phyloP scores from a whole-genome alignment of 2,888 invertebrate genomes.

The Melanostoma mellinum region DNA sequence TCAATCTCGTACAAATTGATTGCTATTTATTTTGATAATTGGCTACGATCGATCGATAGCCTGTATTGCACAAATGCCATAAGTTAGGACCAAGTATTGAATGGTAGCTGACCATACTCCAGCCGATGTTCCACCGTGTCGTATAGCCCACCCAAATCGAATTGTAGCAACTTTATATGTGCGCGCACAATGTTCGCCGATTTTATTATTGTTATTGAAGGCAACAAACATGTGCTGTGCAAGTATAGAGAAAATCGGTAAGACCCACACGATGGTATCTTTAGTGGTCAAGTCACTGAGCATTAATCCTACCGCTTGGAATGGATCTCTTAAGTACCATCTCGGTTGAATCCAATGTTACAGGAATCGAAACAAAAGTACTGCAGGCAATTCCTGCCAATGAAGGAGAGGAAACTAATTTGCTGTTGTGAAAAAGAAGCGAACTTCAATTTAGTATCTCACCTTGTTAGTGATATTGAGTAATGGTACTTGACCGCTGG shows the following conservation, averaged over 20 bases:
- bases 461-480: conserved; percentile 80
- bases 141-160: conserved; percentile 76
- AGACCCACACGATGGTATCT: conserved; percentile 67
- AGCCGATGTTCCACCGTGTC: no score
- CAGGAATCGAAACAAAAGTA: conserved; percentile 26
- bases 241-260: conserved; percentile 30
- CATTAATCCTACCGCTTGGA: conserved; percentile 60
- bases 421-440: conserved; percentile 67
- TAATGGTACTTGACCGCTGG: conserved; percentile 74
- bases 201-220: conserved; percentile 29
- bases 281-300: conserved; percentile 61
- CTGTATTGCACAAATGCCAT: conserved; percentile 41
- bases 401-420: conserved; percentile 66
- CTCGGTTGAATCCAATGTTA: conserved; percentile 7
- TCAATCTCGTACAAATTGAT: conserved; percentile 76
- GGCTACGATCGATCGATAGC: conserved; percentile 74
- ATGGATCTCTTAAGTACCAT: conserved; percentile 62
- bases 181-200: conserved; percentile 37
- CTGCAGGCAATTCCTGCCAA: conserved; percentile 69
- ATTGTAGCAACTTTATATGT: conserved; percentile 74
- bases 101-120: conserved; percentile 43
- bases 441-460: conserved; percentile 82
- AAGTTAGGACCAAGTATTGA: not conserved
- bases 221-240: conserved; percentile 34
- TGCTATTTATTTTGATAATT: conserved; percentile 79